Evolutionary conservation across 2,888 invertebrate species (phyloP), one percentile per base, ranked within the genome.

Genomic region (Heliconius cydno): DNA sequence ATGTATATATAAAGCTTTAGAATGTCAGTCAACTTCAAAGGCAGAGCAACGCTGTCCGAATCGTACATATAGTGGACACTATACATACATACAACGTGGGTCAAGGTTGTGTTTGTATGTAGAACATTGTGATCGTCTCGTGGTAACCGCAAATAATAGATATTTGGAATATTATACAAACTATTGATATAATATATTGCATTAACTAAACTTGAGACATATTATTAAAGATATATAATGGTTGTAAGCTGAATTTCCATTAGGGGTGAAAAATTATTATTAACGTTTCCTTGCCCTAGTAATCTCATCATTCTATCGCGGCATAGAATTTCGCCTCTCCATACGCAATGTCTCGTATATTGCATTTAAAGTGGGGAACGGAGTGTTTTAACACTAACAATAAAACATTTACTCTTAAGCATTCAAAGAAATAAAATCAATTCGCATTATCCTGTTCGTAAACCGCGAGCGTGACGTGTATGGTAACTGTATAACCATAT

Each of bases 81-180:
- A n/a, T 60, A 60, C 41, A 25, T 60, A 60, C 25, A 25, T 46
- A 68, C 25, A 3, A 46, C 70, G 15, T 46, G 46, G 70, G 70
- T 70, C 70, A 70, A 70, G 70, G 70, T 70, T 15, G 15, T 41
- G 41, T 41, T 70, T 70, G 70, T 70, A 28, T 15, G 41, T 41
- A 70, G 41, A 25, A 46, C 70, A 46, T 70, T 46, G 25, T 25
- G 70, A 70, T 70, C 70, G 41, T 0, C 7, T 70, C 41, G 25
- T 25, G 68, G 4, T 15, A 41, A 70, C 70, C 70, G 70, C 70
- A 70, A 68, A 68, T 41, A 41, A 68, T 68, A 41, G 10, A 19
- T 46, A 25, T 70, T 70, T 13, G 6, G 70, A 41, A 70, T 70
- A 70, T 2, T 25, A n/a, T 70, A 7, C 7, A 15, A 46, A 41